phyloP scores from a whole-genome alignment of 2,797 vertebrate genomes.

The Borostomias antarcticus region DNA sequence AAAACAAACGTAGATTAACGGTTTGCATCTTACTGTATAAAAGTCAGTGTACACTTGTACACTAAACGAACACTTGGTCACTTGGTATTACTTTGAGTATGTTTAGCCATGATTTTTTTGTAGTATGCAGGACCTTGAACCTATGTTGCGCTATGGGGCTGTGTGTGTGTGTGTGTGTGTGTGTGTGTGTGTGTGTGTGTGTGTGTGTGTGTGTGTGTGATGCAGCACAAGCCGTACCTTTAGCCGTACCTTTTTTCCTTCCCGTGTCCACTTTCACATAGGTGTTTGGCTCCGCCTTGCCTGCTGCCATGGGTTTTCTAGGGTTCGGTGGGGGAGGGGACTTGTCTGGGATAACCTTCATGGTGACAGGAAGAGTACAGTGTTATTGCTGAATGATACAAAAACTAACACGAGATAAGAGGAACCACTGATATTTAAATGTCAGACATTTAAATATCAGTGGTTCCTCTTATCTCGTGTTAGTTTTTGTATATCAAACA shows the following conservation, averaged over 20 bases:
- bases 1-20: neutral
- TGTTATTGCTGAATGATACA: constrained; percentile 12
- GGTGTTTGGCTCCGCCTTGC: constrained; percentile 57
- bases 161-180: too few species aligned
- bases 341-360: constrained; percentile 28
- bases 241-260: constrained; percentile 26
- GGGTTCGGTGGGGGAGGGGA: constrained; percentile 52
- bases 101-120: too few species aligned
- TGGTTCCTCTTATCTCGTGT: too few species aligned
- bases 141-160: too few species aligned
- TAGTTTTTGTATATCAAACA: too few species aligned
- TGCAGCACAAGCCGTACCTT: too few species aligned
- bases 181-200: neutral
- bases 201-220: too few species aligned
- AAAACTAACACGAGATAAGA: neutral
- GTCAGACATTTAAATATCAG: too few species aligned
- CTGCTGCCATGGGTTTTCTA: constrained; percentile 37
- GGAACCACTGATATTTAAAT: neutral
- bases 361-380: constrained; percentile 28
- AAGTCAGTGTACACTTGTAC: too few species aligned
- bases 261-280: constrained; percentile 48
- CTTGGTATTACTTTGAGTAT: too few species aligned
- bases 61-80: too few species aligned
- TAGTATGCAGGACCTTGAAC: too few species aligned
- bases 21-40: neutral